Evolutionary conservation across 2,797 vertebrate species (phyloP), one percentile per base, ranked within the genome.

Genomic region (Lagocephalus sceleratus): DNA sequence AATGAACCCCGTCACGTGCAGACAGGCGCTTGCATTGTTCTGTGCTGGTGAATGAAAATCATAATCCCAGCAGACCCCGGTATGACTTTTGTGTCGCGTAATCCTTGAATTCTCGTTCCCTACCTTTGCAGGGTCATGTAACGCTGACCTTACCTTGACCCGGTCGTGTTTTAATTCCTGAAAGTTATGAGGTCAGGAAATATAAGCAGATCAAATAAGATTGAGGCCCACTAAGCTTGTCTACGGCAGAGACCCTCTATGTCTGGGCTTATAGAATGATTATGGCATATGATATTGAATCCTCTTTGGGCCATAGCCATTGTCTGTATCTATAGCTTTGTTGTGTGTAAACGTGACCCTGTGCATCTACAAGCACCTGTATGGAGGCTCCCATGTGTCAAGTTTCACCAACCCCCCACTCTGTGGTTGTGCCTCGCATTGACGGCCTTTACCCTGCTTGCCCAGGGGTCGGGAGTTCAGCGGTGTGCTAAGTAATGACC

Each of bases 201-300:
- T 81, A 72, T 82, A 84, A 84, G 75, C 71, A 82, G 82, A 85
- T 83, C 53, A 79, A 80, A 75, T 52, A 54, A 77, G 86, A 85
- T 79, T 84, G 79, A 60, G 66, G 63, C 5, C 2, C 60, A 62
- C 68, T 83, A 83, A 86, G 77, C 79, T 75, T 63, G 75, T 79
- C 73, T 70, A 81, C 78, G 14, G 54, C 50, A 46, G 57, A 67
- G 77, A 82, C 74, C 79, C 80, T 74, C 72, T 68, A 68, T 71
- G 71, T 65, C 62, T 64, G 41, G 74, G 78, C 73, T 89, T 84
- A 83, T 69, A 71, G 76, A 63, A 60, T 46, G 83, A 88, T 89
- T 88, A 84, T 64, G 68, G 68, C 86, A 75, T 77, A 82, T 88
- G 85, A 89, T 85, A 86, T 83, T 82, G 75, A 89, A 87, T 88